These are phyloP conservation scores for Chorisops tibialis DNA, from an alignment of 2,888 invertebrate species.

Conservation along the genomic window DNA sequence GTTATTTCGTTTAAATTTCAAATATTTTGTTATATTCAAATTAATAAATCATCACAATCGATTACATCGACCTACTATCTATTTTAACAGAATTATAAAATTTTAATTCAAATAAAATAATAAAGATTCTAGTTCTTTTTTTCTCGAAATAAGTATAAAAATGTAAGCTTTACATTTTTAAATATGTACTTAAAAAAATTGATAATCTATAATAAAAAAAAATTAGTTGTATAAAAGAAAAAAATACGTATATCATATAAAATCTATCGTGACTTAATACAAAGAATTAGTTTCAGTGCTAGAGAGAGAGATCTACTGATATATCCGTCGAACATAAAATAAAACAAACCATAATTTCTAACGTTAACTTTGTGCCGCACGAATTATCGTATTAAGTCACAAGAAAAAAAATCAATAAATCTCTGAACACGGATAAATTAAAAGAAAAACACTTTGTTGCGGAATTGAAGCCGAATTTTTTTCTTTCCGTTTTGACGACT, in stretches of 20 bases:
- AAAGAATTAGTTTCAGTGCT: background rate
- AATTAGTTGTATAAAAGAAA: background rate
- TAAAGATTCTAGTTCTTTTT: no score
- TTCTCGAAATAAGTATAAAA: no score
- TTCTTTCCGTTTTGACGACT: background rate
- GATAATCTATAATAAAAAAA: background rate
- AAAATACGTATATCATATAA: background rate
- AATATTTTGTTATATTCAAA: background rate
- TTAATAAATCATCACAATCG: constrained; percentile 20
- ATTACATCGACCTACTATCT: constrained; percentile 5
- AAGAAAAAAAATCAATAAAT: background rate
- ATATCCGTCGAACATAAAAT: background rate
- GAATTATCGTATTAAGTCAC: background rate
- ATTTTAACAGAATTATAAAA: no score
- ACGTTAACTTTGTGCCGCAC: background rate
- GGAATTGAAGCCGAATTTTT: background rate
- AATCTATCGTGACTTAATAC: no score
- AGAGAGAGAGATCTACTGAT: background rate
- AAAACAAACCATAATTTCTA: background rate
- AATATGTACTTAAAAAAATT: background rate
- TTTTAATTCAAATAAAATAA: no score
- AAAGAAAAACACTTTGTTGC: background rate
- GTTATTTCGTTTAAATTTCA: background rate
- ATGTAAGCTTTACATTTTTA: background rate
- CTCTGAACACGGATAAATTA: background rate